A percentile compares a stretch with the other conserved stretches of the same genome.
phyloP scores from a whole-genome alignment of 2,797 vertebrate genomes.

The Siniperca obscura region DNA sequence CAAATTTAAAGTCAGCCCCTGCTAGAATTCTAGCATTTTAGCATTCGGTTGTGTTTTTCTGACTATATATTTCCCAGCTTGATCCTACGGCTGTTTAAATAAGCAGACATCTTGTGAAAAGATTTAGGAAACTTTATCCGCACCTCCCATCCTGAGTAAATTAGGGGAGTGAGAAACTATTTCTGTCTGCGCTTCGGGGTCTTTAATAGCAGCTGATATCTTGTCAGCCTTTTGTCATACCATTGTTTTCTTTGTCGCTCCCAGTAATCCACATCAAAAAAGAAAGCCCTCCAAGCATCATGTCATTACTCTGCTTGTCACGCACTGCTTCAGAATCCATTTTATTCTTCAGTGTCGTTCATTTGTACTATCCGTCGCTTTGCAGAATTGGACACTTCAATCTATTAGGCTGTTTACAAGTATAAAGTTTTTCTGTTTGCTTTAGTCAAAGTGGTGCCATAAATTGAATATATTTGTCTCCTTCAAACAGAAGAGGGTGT shows the following conservation, averaged over 20 bases:
- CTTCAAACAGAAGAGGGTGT: slow-evolving; percentile 58
- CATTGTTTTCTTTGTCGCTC: slow-evolving; percentile 70
- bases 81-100: slow-evolving; percentile 41
- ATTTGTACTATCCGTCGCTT: slow-evolving; percentile 63
- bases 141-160: slow-evolving; percentile 60
- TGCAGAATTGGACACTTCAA: slow-evolving; percentile 73
- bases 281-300: slow-evolving; percentile 59
- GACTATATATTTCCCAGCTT: not conserved
- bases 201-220: slow-evolving; percentile 70
- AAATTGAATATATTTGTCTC: slow-evolving; percentile 71
- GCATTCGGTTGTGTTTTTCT: not conserved
- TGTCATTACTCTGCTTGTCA: slow-evolving; percentile 75
- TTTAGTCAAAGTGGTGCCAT: slow-evolving; percentile 62
- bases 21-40: not conserved
- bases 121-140: slow-evolving; percentile 56
- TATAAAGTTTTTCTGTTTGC: slow-evolving; percentile 60
- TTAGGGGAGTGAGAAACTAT: slow-evolving; percentile 62
- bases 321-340: slow-evolving; percentile 57
- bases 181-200: slow-evolving; percentile 66
- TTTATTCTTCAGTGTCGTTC: slow-evolving; percentile 65
- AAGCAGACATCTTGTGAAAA: slow-evolving; percentile 42
- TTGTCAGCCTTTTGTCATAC: slow-evolving; percentile 72
- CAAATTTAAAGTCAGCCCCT: not conserved
- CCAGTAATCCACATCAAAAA: slow-evolving; percentile 72
- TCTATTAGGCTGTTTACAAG: slow-evolving; percentile 76